These are phyloP conservation scores for Papilio protenor DNA, from an alignment of 2,888 invertebrate genomes.

Conservation along the genomic window DNA sequence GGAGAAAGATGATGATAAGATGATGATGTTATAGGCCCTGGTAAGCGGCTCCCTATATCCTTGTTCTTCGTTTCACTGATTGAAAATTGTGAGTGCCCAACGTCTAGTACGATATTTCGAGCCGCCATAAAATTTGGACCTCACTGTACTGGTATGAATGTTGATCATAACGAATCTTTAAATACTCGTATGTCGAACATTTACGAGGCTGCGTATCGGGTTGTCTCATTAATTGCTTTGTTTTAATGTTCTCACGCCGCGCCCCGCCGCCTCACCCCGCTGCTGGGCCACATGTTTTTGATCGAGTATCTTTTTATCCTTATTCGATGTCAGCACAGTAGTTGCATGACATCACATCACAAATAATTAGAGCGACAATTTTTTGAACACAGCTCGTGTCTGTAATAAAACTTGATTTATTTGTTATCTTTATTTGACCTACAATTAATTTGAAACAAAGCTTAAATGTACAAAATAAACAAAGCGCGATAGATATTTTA, in stretches of 20 bases:
- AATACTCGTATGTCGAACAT: constrained; percentile 44
- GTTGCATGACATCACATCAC: constrained; percentile 68
- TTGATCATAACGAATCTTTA: constrained; percentile 25
- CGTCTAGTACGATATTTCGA: background rate
- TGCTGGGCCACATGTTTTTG: constrained; percentile 76
- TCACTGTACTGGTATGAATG: background rate
- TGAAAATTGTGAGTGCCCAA: background rate
- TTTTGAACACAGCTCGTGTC: constrained; percentile 72
- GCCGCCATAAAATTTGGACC: background rate
- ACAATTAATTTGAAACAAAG: constrained; percentile 46
- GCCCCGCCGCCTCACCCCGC: constrained; percentile 58
- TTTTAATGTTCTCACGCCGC: constrained; percentile 78
- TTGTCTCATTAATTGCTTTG: constrained; percentile 68
- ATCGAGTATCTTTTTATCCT: constrained; percentile 73
- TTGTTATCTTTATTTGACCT: constrained; percentile 64
- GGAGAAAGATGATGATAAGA: too few relatives aligned
- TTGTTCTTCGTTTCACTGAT: background rate
- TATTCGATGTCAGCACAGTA: constrained; percentile 60
- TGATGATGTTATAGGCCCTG: too few relatives aligned
- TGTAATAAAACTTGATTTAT: constrained; percentile 75
- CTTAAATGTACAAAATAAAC: constrained; percentile 15
- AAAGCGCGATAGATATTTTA: background rate
- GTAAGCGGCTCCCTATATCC: background rate
- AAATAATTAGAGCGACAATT: constrained; percentile 73
- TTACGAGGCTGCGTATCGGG: constrained; percentile 55